These are phyloP conservation scores for human (Homo sapiens) DNA, from an alignment of 2,113 vertebrate species.

Conservation along the genomic window DNA sequence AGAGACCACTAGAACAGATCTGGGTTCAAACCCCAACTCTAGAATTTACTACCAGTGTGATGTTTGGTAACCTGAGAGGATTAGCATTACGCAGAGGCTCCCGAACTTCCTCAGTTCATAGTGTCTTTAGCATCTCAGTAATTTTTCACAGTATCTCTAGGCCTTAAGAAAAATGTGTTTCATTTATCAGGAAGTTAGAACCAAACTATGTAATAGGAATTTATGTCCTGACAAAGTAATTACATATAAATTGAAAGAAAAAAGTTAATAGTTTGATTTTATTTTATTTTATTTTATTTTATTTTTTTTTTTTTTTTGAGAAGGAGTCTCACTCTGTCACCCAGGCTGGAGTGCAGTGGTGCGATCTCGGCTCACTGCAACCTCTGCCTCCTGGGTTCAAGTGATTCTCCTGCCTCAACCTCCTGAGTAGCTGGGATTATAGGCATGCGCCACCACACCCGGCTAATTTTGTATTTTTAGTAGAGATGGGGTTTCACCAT, in stretches of 20 bases:
- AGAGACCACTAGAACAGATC: not conserved
- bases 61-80: not conserved
- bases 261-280: slow-evolving; percentile 14
- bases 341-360: too few species aligned
- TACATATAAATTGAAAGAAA: slow-evolving; percentile 1
- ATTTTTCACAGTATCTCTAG: not conserved
- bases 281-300: not conserved
- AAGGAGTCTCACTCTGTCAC: too few species aligned
- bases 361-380: too few species aligned
- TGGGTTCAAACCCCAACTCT: not conserved
- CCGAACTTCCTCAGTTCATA: not conserved
- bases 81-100: not conserved
- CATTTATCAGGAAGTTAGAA: not conserved
- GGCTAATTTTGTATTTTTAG: too few species aligned
- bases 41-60: not conserved
- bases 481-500: too few species aligned
- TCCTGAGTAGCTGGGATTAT: too few species aligned
- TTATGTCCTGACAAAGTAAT: slow-evolving; percentile 17
- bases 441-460: fast-evolving
- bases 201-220: not conserved
- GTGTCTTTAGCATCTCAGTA: not conserved
- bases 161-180: slow-evolving; percentile 9
- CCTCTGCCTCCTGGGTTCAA: too few species aligned
- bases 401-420: too few species aligned
- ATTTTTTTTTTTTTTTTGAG: too few species aligned